Evolutionary conservation across 2,888 invertebrate species (phyloP).

Genomic region (Andrena flavipes): DNA sequence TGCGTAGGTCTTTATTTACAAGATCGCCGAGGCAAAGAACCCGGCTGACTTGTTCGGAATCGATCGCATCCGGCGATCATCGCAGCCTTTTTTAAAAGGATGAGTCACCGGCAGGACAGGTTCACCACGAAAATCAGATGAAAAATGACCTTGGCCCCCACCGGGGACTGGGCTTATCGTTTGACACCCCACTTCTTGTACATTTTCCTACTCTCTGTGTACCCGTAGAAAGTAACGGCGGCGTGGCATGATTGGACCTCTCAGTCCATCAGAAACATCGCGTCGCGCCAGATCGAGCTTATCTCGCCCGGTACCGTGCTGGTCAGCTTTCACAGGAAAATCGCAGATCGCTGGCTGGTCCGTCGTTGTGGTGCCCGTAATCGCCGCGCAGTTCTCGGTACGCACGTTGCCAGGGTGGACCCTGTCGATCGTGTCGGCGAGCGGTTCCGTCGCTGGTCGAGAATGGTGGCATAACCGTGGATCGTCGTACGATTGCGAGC

Average conservation of each 20-base stretch:
- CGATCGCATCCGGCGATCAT: background rate
- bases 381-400: background rate
- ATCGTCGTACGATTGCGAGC: constrained; percentile 9
- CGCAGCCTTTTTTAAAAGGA: too few species aligned
- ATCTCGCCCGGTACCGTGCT: background rate
- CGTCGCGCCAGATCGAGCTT: constrained; percentile 48
- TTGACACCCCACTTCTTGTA: constrained; percentile 61
- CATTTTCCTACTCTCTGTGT: constrained; percentile 40
- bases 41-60: background rate
- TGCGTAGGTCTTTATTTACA: background rate
- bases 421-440: background rate
- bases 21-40: background rate
- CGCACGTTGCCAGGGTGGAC: background rate
- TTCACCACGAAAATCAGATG: background rate
- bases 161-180: constrained; percentile 18
- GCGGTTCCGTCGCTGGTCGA: constrained; percentile 6
- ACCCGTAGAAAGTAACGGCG: constrained; percentile 49
- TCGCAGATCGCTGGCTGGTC: background rate
- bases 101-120: too few species aligned
- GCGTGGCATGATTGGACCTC: constrained; percentile 35
- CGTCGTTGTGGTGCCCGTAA: background rate
- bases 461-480: constrained; percentile 25
- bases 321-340: background rate
- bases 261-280: constrained; percentile 56
- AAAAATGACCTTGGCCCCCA: constrained; percentile 24